phyloP scores from a whole-genome alignment of 1,140 invertebrate genomes.

The Anagrus nilaparvatae region DNA sequence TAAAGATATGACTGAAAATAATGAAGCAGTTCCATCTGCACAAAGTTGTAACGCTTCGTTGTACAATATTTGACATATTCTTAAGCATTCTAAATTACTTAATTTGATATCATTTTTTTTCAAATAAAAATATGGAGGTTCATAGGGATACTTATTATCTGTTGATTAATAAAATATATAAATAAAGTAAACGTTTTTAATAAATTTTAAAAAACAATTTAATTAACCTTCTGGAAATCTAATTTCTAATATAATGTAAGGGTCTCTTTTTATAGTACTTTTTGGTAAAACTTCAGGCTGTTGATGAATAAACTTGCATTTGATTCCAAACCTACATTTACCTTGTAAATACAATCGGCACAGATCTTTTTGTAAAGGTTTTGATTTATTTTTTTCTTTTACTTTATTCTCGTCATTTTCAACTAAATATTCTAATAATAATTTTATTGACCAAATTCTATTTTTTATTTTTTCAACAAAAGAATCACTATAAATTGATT shows the following conservation, averaged over 20 bases:
- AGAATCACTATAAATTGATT: conserved; percentile 60
- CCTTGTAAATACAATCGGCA: conserved; percentile 59
- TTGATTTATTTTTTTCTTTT: conserved; percentile 35
- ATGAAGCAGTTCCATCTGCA: conserved; percentile 52
- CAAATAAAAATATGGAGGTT: conserved; percentile 54
- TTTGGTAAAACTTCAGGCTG: conserved; percentile 33
- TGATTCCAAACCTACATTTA: conserved; percentile 56
- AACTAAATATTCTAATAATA: conserved; percentile 57
- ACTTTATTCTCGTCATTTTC: conserved; percentile 48
- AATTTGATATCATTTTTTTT: conserved; percentile 46
- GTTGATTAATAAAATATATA: conserved; percentile 6
- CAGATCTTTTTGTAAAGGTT: conserved; percentile 48
- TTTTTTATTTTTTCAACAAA: conserved; percentile 56
- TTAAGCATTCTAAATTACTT: conserved; percentile 50
- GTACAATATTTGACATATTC: conserved; percentile 51
- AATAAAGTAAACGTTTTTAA: conserved; percentile 3
- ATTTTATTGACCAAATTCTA: conserved; percentile 53
- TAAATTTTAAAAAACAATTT: conserved; percentile 20
- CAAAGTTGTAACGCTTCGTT: conserved; percentile 52
- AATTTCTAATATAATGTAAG: conserved; percentile 57
- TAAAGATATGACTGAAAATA: conserved; percentile 59
- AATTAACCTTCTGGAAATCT: conserved; percentile 57
- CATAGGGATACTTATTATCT: conserved; percentile 55
- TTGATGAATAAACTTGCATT: conserved; percentile 64
- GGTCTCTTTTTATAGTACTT: conserved; percentile 30